phyloP scores from a whole-genome alignment of 2,113 vertebrate genomes.

The Pelusios castaneus region DNA sequence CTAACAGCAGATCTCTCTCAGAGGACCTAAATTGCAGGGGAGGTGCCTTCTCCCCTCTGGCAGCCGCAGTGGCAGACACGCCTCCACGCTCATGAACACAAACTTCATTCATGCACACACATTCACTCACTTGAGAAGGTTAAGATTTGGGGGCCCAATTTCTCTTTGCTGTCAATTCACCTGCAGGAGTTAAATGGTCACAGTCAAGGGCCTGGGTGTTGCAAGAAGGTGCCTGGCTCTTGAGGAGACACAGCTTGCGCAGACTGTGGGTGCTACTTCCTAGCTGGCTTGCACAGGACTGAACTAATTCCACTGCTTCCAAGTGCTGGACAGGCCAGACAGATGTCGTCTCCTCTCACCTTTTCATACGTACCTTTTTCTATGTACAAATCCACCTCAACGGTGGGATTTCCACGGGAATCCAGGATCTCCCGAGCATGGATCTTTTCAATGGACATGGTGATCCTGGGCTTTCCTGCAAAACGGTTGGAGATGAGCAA shows the following conservation, averaged over 20 bases:
- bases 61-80: neutral
- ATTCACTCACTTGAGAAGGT: neutral
- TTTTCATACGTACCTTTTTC: constrained; percentile 81
- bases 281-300: neutral
- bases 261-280: neutral
- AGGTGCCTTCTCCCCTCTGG: neutral
- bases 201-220: fast-evolving
- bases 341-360: fast-evolving
- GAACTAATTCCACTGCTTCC: neutral
- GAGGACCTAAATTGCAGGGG: too few relatives aligned
- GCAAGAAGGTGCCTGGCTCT: fast-evolving
- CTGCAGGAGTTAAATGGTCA: neutral
- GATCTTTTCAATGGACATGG: constrained; percentile 91
- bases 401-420: constrained; percentile 94
- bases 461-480: constrained; percentile 45
- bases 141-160: neutral
- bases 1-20: neutral
- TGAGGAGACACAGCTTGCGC: neutral
- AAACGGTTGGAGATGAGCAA: neutral
- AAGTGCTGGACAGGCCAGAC: neutral
- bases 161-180: neutral
- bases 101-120: neutral
- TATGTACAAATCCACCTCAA: constrained; percentile 91
- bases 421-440: constrained; percentile 94
- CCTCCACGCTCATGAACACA: fast-evolving